Base-by-base conservation (phyloP, 2,113 vertebrate species). In the Tragelaphus imberbis region DNA sequence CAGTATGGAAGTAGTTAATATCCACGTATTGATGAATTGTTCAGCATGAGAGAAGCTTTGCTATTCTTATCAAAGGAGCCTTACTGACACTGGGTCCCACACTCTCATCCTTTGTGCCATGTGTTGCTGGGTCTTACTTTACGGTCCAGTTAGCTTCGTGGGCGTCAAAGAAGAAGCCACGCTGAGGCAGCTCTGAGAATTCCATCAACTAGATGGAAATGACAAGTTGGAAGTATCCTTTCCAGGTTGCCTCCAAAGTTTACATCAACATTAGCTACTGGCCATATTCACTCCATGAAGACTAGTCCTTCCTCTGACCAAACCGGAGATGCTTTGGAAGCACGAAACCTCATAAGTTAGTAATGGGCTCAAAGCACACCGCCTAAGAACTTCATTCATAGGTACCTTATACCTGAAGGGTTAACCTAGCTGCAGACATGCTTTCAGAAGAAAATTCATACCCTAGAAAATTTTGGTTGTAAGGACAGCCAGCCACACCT, bases 371-470 rank as follows among this genome's bases (percentile, higher is more conserved):
- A 51, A 1, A 55, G 75, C 65, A 85, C 3, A 16, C 25, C 59
- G 5, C 13, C 2, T 44, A 82, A 95, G 36, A 94, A 53, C 47
- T 49, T 84, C 10, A 40, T 44, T 94, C 13, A 19, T 90, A 3
- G 82, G n/a, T 16, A n/a, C 21, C 49, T 95, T 40, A 55, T 33
- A 21, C 40, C 25, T 71, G 28, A 93, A 25, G 55, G n/a, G 28
- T 93, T 61, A 82, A 58, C 30, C 61, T 51, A 86, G 33, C n/a
- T 92, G 53, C 36, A 88, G 36, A 61, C 4, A 88, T 27, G 19
- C 7, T 95, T 96, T 55, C 25, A 58, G 36, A 63, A 68, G 79
- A 16, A 96, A 93, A 93, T 86, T 85, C 40, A 96, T 58, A 92
- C n/a, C 44, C 71, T 93, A 90, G n/a, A 68, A 80, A 90, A 55